Base-by-base conservation (phyloP, 2,888 invertebrate genomes). In the Phalera bucephala region DNA sequence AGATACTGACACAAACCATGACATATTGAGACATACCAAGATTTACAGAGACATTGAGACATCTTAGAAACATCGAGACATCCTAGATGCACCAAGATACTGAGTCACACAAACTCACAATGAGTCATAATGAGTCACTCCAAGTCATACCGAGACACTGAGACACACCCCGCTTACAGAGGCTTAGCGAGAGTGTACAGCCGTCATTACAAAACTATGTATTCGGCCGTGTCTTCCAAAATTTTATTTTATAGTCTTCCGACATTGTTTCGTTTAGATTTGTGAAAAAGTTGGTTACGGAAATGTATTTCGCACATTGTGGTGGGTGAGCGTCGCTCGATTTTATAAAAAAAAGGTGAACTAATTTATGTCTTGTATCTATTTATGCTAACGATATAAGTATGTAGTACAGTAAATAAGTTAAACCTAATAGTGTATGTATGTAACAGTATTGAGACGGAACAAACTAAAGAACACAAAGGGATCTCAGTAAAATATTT, bases 341-440 rank as follows among this genome's bases (percentile, higher is more conserved):
- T 71, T 76, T 74, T 64, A 54, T 63, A 65, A 53, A 63, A 75
- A 80, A 75, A 80, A 86, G 88, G 88, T 87, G 88, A 88, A 84
- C 85, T 78, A 65, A 73, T 70, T 80, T 73, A 82, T 86, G 86
- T 86, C 88, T 88, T 88, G 87, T 80, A 57, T 56, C 51, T 70
- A 64, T 74, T 67, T 73, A 60, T 56, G 54, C 44, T 64, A 49
- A 41, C 40, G 36, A 40, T 36, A 22, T 59, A 60, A 58, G 51
- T 64, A 64, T 17, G 59, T 58, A 56, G 45, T 69, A 63, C 39
- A 41, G 52, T 19, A 8, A n/a, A n/a, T 29, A 11, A 56, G 52
- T 49, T 48, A 29, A 42, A 40, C n/a, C n/a, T 53, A 54, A 64
- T 52, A 66, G 60, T 63, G 52, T 64, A 71, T 69, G 47, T 60